phyloP scores from a whole-genome alignment of 1,140 invertebrate species.

The Trichonephila clavata region DNA sequence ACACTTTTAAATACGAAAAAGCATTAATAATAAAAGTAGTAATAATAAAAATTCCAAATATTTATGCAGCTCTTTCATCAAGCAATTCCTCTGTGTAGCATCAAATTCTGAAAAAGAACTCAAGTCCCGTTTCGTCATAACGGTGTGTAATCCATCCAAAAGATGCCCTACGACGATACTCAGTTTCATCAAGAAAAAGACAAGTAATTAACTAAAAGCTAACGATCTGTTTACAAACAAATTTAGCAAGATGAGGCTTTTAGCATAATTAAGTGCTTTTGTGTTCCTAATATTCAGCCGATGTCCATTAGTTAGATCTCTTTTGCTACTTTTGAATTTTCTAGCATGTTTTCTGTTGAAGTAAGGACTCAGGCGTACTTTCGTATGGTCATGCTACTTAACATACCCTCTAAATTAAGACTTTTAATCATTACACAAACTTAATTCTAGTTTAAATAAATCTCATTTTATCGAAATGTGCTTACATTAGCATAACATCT shows the following conservation, averaged over 20 bases:
- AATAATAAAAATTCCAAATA: too few relatives aligned
- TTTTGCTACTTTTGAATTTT: background rate
- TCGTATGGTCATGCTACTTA: background rate
- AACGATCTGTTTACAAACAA: conserved; percentile 41
- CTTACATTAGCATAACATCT: background rate
- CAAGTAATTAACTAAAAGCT: conserved; percentile 32
- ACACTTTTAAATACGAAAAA: too few relatives aligned
- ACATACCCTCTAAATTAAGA: background rate
- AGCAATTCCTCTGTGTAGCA: background rate
- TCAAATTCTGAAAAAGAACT: background rate
- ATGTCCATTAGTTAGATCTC: background rate
- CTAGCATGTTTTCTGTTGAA: background rate
- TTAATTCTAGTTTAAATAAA: background rate
- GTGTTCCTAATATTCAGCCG: conserved; percentile 2
- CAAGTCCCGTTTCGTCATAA: background rate
- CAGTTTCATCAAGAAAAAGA: background rate
- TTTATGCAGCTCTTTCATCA: background rate
- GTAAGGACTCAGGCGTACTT: background rate
- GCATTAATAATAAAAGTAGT: too few relatives aligned
- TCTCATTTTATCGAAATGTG: background rate
- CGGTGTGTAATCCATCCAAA: background rate
- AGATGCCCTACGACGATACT: background rate
- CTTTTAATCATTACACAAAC: conserved; percentile 7
- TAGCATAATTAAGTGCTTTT: conserved; percentile 21
- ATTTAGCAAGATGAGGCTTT: conserved; percentile 8